A percentile compares a stretch with the other conserved stretches of the same genome.
Evolutionary conservation across 2,797 vertebrate genomes (phyloP).

Genomic region (Moxostoma hubbsi): DNA sequence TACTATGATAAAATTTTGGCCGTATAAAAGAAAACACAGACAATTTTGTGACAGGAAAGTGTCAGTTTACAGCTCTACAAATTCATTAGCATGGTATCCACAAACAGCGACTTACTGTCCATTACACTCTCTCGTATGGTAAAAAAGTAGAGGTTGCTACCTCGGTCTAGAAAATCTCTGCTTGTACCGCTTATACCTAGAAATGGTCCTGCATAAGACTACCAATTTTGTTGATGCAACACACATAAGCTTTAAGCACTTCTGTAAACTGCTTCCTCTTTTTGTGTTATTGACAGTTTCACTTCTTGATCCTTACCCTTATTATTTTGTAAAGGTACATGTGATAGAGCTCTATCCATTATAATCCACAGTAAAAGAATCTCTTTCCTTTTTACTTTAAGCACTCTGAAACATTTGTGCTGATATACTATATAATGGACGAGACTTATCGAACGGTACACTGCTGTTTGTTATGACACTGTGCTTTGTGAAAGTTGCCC

Average conservation of each 20-base stretch:
- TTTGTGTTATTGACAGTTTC: constrained; percentile 23
- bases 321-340: constrained; percentile 27
- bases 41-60: too few species aligned
- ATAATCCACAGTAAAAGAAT: constrained; percentile 10
- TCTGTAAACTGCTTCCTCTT: constrained; percentile 7
- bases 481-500: too few species aligned
- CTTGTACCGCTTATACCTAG: too few species aligned
- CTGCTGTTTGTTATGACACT: background rate
- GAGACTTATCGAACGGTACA: background rate
- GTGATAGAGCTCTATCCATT: background rate
- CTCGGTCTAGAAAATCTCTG: too few species aligned
- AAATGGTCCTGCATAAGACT: too few species aligned
- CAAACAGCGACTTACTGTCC: too few species aligned
- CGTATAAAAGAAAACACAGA: too few species aligned
- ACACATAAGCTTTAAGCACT: constrained; percentile 7
- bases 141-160: too few species aligned
- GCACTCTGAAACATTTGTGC: background rate
- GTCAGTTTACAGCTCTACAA: too few species aligned
- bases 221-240: background rate
- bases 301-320: background rate
- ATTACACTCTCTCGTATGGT: too few species aligned
- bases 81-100: too few species aligned
- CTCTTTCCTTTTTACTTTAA: background rate
- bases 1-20: too few species aligned
- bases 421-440: background rate